Conservation (phyloP, 2,888 invertebrate genomes). For the Ditula angustiorana region DNA sequence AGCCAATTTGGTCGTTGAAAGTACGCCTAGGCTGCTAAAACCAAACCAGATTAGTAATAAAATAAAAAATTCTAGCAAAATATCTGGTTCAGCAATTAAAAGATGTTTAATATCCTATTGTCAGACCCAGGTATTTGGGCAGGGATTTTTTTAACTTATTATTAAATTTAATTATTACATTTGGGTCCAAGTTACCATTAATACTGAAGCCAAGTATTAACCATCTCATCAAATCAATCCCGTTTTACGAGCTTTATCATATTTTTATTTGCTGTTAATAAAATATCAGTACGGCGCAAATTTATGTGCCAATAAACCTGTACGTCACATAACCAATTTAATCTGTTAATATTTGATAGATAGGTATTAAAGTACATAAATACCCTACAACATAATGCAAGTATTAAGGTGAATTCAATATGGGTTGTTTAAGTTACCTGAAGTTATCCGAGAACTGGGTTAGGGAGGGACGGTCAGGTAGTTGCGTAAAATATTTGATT, state of each 20-base stretch:
- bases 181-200: neutral
- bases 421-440: neutral
- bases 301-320: slow-evolving; percentile 75
- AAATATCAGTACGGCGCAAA: slow-evolving; percentile 62
- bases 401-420: neutral
- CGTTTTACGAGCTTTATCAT: slow-evolving; percentile 41
- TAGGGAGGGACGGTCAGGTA: neutral
- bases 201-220: neutral
- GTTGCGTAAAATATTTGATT: slow-evolving; percentile 8
- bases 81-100: no score
- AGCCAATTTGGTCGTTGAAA: no score
- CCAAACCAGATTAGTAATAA: no score
- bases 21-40: no score
- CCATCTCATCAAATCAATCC: slow-evolving; percentile 20
- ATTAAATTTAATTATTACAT: no score
- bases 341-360: slow-evolving; percentile 63
- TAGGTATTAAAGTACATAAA: slow-evolving; percentile 26
- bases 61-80: no score
- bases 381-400: neutral
- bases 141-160: no score
- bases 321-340: slow-evolving; percentile 75
- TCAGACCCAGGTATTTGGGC: no score
- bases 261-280: slow-evolving; percentile 75
- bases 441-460: neutral
- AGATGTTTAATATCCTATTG: no score